Evolutionary conservation across 1,140 invertebrate genomes (phyloP), one percentile per base, ranked within the genome.

Genomic region (Calosoma granatense): DNA sequence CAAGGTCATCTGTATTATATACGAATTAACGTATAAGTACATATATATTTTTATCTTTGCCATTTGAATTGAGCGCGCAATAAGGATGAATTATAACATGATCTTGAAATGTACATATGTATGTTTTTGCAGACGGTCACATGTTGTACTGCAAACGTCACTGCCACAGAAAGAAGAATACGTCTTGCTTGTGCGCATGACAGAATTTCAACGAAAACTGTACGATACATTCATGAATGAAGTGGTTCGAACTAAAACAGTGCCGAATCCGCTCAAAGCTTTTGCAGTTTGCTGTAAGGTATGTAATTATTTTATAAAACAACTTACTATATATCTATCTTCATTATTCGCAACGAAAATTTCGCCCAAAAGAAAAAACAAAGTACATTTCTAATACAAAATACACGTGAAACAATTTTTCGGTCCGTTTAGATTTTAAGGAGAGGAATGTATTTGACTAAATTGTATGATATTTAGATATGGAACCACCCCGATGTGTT

Each of bases 401-500:
- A n/a, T n/a, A n/a, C n/a, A n/a, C n/a, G n/a, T n/a, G n/a, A n/a
- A n/a, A n/a, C n/a, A n/a, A n/a, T n/a, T n/a, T n/a, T n/a, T n/a
- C n/a, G n/a, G n/a, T n/a, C n/a, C n/a, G n/a, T n/a, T n/a, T n/a
- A n/a, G n/a, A n/a, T n/a, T n/a, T n/a, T n/a, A n/a, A n/a, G n/a
- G n/a, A n/a, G n/a, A n/a, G n/a, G 26, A 57, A 52, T 0, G 43
- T 56, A 54, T 53, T 63, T 41, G 9, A 12, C 17, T 11, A 47
- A 47, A 47, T 47, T 11, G 3, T 47, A 51, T 64, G 59, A 43
- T 60, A 60, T 65, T 51, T 68, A 88, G 83, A 98, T 99, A 62
- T 98, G 96, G 95, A 99, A 99, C 71, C 97, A 99, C 77, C 96
- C 97, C 0, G 97, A 99, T 74, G 88, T 98, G 52, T 71, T 99